Base-by-base conservation (phyloP, 2,888 invertebrate genomes). In the Marasmarcha lunaedactyla region DNA sequence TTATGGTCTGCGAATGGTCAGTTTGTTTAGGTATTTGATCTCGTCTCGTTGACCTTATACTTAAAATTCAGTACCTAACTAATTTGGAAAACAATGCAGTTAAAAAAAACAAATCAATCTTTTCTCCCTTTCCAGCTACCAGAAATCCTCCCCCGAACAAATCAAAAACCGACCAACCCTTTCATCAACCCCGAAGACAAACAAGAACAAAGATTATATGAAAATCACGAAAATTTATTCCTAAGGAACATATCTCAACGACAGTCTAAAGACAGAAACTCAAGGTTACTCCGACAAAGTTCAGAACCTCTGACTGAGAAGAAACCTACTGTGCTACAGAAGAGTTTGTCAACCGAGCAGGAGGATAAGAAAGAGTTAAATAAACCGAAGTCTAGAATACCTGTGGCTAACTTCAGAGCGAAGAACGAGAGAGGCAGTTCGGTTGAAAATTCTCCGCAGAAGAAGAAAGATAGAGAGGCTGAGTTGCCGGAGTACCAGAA, bases 401-500 rank as follows among this genome's bases (percentile, higher is more conserved):
- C 84, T 0, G 73, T 84, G 0, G 77, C 84, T 1, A 84, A 77
- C 42, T 84, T 84, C 48, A 54, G 74, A 4, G 84, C 84, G 42
- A 81, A 81, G 0, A 79, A 83, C 45, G 77, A 77, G 47, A 36
- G 81, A 78, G 0, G 46, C 78, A 2, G 60, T 0, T 71, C 77
- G 0, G 60, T 56, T 0, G 81, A 83, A 11, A 74, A 55, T 36
- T 83, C 83, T 0, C 84, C 83, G 1, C 60, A 60, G 11, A 71
- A 71, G 50, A 47, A 33, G 51, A 47, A 36, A 42, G 40, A 10
- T 51, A 57, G 13, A 52, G 59, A 20, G 46, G 51, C 26, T 46
- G 81, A 81, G 10, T 38, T 63, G 3, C 81, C 79, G 0, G 83
- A 84, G 30, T 84, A 84, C 40, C 73, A 76, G 46, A 84, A 84